These are phyloP conservation scores for Nephila pilipes DNA, from an alignment of 1,140 invertebrate species.

Conservation along the genomic window DNA sequence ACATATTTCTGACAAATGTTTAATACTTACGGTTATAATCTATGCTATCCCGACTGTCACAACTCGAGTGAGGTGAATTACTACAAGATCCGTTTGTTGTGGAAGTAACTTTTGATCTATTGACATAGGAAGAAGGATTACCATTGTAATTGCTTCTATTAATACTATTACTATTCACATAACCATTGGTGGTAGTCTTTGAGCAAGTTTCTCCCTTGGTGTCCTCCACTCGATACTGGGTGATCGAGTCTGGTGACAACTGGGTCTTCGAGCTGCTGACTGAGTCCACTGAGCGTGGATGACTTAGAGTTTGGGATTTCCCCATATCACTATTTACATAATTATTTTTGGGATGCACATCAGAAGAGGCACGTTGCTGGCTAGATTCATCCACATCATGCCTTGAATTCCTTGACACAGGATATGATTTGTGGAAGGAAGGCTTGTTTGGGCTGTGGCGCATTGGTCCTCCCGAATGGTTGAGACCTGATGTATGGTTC, in stretches of 20 bases:
- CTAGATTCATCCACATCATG: constrained; percentile 7
- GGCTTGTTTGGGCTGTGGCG: not conserved
- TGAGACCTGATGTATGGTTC: constrained; percentile 8
- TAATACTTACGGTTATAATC: constrained; percentile 66
- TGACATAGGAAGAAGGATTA: constrained; percentile 59
- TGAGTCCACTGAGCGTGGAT: not conserved
- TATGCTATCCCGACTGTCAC: constrained; percentile 78
- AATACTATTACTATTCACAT: constrained; percentile 70
- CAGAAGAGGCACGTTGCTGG: not conserved
- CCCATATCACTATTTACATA: constrained; percentile 60
- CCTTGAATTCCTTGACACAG: not conserved
- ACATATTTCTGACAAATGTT: no score
- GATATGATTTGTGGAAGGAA: not conserved
- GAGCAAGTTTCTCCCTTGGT: constrained; percentile 3
- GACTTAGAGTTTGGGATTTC: constrained; percentile 62
- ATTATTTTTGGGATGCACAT: not conserved
- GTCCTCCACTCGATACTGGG: constrained; percentile 46
- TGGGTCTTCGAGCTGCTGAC: not conserved
- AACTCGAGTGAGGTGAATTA: constrained; percentile 79
- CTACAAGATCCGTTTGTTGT: constrained; percentile 76
- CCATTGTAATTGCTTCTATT: constrained; percentile 75
- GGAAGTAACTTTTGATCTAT: constrained; percentile 75
- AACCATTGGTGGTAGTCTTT: constrained; percentile 63
- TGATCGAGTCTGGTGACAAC: constrained; percentile 72
- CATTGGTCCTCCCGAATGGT: not conserved